Evolutionary conservation across 2,888 invertebrate species (phyloP).

Genomic region (Melipona bicolor): DNA sequence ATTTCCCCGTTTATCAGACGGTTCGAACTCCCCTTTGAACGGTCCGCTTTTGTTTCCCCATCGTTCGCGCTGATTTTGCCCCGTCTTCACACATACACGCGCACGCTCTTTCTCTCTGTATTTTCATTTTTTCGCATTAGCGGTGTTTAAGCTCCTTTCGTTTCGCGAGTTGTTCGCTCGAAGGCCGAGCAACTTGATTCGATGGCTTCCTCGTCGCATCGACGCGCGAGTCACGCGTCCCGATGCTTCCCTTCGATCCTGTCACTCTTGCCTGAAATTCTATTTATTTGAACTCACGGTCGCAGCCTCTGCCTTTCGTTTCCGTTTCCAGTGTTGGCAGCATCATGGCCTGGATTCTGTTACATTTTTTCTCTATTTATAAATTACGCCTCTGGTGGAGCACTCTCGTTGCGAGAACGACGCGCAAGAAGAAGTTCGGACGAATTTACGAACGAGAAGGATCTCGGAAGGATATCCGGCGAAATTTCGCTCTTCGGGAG

Average conservation of each 20-base stretch:
- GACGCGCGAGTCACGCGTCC: background rate
- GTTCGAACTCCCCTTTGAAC: slow-evolving; percentile 5
- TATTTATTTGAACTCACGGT: background rate
- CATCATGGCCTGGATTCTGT: slow-evolving; percentile 1
- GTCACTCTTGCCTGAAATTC: background rate
- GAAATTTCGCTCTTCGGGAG: background rate
- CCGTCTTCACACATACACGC: background rate
- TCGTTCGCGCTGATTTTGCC: background rate
- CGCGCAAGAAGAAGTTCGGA: background rate
- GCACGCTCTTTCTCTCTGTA: background rate
- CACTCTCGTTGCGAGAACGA: background rate
- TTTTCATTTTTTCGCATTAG: background rate
- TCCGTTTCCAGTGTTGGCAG: background rate
- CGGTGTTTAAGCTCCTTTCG: background rate
- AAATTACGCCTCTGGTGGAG: background rate
- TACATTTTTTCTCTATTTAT: background rate
- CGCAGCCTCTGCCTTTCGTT: background rate
- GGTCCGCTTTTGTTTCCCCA: background rate
- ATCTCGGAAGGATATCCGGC: background rate
- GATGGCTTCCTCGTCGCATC: background rate
- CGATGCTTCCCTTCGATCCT: background rate
- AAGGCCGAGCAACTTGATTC: background rate
- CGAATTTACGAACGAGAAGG: background rate
- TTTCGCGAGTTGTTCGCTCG: background rate
- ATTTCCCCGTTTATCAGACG: background rate